Evolutionary conservation across 2,113 vertebrate species (phyloP), one percentile per base, ranked within the genome.

Genomic region (Phoenicopterus ruber): DNA sequence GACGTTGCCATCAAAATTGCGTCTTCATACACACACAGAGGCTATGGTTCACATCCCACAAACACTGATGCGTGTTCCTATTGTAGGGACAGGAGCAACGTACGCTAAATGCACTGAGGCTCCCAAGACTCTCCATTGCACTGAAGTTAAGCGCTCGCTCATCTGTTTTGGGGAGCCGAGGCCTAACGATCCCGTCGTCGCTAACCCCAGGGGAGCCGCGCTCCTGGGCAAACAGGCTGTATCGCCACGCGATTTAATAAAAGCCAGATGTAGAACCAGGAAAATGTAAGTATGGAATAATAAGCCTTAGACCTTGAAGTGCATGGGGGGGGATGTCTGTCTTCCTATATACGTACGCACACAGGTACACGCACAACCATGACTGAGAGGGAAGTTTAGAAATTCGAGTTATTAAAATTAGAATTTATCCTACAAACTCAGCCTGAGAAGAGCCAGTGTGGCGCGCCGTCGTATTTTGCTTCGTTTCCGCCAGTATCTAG

Each of bases 1-100:
- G 91, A 20, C 18, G 1, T 4, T 6, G 14, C 11, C 4, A 24
- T 57, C 22, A 36, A 22, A n/a, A 20, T 28, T 2, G 6, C 2
- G 1, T 10, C 1, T 70, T 61, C 34, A 5, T 15, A 1, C 8
- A 0, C 0, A 14, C 10, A 2, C 24, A 1, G 19, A 1, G 21
- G 50, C 58, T 3, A 1, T 4, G 40, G 38, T 46, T 42, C 10
- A 1, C 1, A 1, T 9, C 57, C 24, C 5, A 32, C 19, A 3
- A 18, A 9, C 7, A 0, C n/a, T 4, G 7, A 2, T 4, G 26
- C 1, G 2, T 7, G 34, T 7, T 17, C 50, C 17, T 7, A 2
- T 5, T 1, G 2, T 5, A 2, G 17, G 28, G 42, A 5, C 15
- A 0, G 0, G 0, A 10, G 81, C 67, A 17, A 12, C 14, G 0